A percentile compares a stretch with the other conserved stretches of the same genome.
These are phyloP conservation scores for Ichneumoninae sp. DNA, from an alignment of 2,888 invertebrate species.

Conservation along the genomic window DNA sequence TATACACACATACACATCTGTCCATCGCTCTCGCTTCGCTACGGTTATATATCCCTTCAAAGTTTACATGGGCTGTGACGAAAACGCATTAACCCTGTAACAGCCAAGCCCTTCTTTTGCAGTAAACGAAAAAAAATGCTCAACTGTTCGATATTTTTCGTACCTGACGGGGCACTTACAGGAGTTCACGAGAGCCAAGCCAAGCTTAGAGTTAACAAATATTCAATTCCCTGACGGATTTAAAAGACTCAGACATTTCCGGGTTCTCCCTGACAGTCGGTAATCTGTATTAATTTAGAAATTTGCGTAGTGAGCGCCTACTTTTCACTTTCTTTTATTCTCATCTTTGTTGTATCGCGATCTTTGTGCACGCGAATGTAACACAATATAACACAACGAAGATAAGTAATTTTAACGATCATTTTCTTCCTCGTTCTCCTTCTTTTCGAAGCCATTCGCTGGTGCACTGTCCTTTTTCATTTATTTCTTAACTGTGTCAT, in stretches of 20 bases:
- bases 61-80: neutral
- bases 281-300: neutral
- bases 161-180: too few species aligned
- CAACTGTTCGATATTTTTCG: too few species aligned
- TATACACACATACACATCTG: neutral
- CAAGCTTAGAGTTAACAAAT: too few species aligned
- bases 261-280: too few species aligned
- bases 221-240: too few species aligned
- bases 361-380: neutral
- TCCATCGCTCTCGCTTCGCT: constrained; percentile 2
- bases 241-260: neutral
- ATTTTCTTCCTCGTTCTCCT: neutral
- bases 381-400: neutral
- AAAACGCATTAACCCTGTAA: neutral
- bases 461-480: constrained; percentile 6
- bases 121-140: too few species aligned
- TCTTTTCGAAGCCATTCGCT: constrained; percentile 16
- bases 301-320: neutral
- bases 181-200: too few species aligned
- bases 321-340: neutral
- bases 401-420: constrained; percentile 49
- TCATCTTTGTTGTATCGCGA: constrained; percentile 1
- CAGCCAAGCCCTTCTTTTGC: neutral
- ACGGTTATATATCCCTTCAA: neutral
- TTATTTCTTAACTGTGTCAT: constrained; percentile 21